These are phyloP conservation scores for Euproctis similis DNA, from an alignment of 2,888 invertebrate species.

Conservation along the genomic window DNA sequence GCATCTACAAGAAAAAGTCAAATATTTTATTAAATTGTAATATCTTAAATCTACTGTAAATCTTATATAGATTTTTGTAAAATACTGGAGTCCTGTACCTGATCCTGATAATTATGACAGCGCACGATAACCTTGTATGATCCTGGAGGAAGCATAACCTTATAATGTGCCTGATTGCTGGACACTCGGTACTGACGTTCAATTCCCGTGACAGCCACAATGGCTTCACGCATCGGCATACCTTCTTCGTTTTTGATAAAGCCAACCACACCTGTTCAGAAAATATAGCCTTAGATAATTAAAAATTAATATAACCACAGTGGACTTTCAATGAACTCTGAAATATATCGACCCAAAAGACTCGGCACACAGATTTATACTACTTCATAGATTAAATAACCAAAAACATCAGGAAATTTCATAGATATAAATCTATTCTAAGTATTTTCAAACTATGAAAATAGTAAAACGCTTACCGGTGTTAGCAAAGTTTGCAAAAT, in stretches of 20 bases:
- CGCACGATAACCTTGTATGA: conserved; percentile 77
- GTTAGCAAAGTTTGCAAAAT: conserved; percentile 76
- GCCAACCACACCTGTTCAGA: conserved; percentile 79
- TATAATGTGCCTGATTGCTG: conserved; percentile 82
- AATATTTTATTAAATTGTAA: no score
- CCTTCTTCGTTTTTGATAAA: conserved; percentile 80
- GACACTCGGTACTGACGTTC: conserved; percentile 77
- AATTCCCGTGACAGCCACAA: conserved; percentile 78
- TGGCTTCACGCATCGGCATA: conserved; percentile 81
- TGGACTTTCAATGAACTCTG: no score
- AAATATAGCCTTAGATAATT: no score
- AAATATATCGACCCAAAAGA: no score
- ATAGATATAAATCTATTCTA: neutral
- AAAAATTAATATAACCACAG: no score
- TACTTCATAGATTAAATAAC: no score
- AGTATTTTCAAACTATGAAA: no score
- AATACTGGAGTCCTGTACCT: conserved; percentile 29
- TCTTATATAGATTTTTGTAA: neutral
- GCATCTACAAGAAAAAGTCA: conserved; percentile 38
- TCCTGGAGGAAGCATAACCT: conserved; percentile 82
- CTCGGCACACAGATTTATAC: no score
- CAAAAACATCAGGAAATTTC: no score
- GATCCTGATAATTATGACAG: conserved; percentile 77
- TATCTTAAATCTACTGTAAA: no score
- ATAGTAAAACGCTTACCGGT: conserved; percentile 69